Conservation (phyloP, 2,113 vertebrate species). For the Jaculus jaculus region DNA sequence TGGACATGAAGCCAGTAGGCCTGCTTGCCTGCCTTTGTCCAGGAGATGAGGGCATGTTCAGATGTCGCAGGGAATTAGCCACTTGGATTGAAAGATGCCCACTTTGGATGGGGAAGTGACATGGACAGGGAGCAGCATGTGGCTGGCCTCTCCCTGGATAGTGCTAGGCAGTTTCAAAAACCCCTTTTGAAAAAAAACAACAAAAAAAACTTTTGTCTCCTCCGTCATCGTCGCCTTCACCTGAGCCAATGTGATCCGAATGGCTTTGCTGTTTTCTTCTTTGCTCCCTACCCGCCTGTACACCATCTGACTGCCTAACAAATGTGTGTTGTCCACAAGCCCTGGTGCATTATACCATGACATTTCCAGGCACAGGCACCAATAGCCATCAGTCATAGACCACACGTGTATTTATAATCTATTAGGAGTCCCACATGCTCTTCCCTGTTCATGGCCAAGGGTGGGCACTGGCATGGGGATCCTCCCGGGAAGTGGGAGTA, state of each 20-base stretch:
- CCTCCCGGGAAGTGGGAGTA: constrained; percentile 69
- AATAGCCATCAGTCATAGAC: constrained; percentile 4
- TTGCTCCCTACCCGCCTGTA: background rate
- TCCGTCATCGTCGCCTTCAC: background rate
- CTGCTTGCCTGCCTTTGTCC: constrained; percentile 44
- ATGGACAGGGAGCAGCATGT: background rate
- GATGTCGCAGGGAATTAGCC: background rate
- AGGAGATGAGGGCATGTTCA: constrained; percentile 5
- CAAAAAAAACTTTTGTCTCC: accelerated
- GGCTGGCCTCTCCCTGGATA: background rate
- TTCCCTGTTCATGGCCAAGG: constrained; percentile 67
- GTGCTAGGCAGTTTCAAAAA: background rate
- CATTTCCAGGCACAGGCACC: constrained; percentile 29
- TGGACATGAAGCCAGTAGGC: background rate
- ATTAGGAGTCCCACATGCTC: constrained; percentile 58
- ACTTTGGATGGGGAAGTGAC: background rate
- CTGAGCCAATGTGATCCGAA: background rate
- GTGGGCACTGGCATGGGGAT: background rate
- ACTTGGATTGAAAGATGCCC: background rate
- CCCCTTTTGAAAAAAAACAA: too few species aligned
- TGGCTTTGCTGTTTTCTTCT: background rate
- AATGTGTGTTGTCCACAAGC: background rate
- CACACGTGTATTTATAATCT: constrained; percentile 52
- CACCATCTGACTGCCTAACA: background rate
- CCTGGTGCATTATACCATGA: background rate